A percentile compares a stretch with the other conserved stretches of the same genome.
phyloP scores from a whole-genome alignment of 2,113 vertebrate genomes.

The Caranx melampygus region DNA sequence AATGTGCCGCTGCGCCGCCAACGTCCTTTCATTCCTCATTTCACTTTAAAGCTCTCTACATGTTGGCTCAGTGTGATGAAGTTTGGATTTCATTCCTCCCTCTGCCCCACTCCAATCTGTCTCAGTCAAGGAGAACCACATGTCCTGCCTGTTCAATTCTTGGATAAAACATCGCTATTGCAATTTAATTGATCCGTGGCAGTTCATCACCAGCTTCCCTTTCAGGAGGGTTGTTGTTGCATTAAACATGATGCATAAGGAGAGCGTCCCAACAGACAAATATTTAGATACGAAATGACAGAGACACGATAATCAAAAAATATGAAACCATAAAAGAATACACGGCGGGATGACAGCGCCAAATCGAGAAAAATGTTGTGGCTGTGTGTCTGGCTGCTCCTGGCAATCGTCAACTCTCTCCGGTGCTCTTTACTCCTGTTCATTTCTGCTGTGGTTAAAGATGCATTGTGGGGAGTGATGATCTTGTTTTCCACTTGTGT shows the following conservation, averaged over 20 bases:
- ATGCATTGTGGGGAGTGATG: conserved; percentile 49
- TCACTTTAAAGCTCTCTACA: conserved; percentile 57
- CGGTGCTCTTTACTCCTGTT: conserved; percentile 9
- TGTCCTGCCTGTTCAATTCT: conserved; percentile 28
- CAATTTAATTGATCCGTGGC: conserved; percentile 26
- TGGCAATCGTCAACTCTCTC: conserved; percentile 10
- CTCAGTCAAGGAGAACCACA: conserved; percentile 37
- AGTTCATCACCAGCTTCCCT: neutral
- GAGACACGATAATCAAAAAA: neutral
- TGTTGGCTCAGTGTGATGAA: conserved; percentile 64
- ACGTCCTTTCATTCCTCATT: conserved; percentile 68
- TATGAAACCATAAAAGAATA: neutral
- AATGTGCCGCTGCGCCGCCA: conserved; percentile 48
- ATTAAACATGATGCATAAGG: neutral
- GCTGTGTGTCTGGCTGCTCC: neutral
- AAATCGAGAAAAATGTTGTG: neutral
- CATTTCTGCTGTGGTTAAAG: conserved; percentile 53
- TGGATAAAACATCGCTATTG: conserved; percentile 2
- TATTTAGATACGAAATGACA: neutral
- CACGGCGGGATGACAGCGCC: neutral
- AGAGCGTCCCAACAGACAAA: neutral
- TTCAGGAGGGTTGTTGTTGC: neutral
- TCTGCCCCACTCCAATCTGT: conserved; percentile 45
- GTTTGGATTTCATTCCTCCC: conserved; percentile 62
- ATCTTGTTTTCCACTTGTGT: conserved; percentile 57